A percentile compares a stretch with the other conserved stretches of the same genome.
phyloP scores from a whole-genome alignment of 1,140 invertebrate species.

The Drosophila virilis region DNA sequence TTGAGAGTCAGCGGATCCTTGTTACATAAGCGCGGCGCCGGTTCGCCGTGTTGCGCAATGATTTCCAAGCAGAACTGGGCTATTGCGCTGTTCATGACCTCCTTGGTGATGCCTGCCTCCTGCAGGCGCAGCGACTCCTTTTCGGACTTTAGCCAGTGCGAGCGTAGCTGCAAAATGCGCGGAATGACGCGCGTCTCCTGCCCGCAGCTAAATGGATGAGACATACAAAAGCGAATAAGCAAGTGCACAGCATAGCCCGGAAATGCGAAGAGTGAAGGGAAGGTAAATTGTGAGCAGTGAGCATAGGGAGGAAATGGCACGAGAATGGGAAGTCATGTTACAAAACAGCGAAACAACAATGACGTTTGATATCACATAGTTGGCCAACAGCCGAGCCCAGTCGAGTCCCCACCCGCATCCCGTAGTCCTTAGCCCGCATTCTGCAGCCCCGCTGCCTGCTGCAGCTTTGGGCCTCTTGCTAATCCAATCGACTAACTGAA shows the following conservation, averaged over 20 bases:
- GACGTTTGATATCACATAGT: conserved; percentile 46
- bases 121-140: conserved; percentile 94
- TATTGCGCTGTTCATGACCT: conserved; percentile 96
- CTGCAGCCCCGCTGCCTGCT: not conserved
- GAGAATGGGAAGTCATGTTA: conserved; percentile 20
- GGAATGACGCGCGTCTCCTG: conserved; percentile 99
- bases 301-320: not conserved
- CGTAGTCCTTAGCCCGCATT: not conserved
- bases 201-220: conserved; percentile 90
- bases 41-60: conserved; percentile 97
- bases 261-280: conserved; percentile 16
- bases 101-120: conserved; percentile 97
- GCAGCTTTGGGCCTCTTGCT: conserved; percentile 16
- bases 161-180: conserved; percentile 94
- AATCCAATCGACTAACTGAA: conserved; percentile 39
- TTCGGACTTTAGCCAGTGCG: conserved; percentile 96
- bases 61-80: conserved; percentile 98
- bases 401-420: not conserved
- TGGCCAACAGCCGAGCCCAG: conserved; percentile 1
- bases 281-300: conserved; percentile 13
- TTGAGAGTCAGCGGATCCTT: conserved; percentile 99
- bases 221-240: conserved; percentile 17
- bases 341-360: conserved; percentile 38
- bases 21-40: conserved; percentile 96
- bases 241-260: conserved; percentile 7